phyloP scores from a whole-genome alignment of 2,113 vertebrate genomes.

The Phainopepla nitens region DNA sequence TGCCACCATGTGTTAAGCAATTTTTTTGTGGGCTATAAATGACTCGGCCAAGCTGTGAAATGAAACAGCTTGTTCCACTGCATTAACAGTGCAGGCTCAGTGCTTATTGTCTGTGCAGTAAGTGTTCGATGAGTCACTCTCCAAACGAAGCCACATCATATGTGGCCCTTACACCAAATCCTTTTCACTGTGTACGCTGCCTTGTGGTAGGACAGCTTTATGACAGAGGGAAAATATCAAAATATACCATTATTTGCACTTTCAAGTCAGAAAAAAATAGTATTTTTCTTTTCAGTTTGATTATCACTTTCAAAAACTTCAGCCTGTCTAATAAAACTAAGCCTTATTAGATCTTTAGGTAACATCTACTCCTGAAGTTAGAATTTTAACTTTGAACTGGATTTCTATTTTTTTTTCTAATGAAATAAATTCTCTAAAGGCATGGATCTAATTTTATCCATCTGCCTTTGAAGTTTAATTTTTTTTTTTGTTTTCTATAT shows the following conservation, averaged over 20 bases:
- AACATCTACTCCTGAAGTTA: neutral
- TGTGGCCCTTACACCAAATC: neutral
- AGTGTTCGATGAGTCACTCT: neutral
- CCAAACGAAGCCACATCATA: neutral
- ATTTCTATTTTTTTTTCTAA: neutral
- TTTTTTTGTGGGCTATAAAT: slow-evolving; percentile 59
- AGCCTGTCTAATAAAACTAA: neutral
- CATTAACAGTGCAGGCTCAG: slow-evolving; percentile 1
- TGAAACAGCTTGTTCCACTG: slow-evolving; percentile 57
- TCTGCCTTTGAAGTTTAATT: neutral
- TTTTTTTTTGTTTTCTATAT: neutral
- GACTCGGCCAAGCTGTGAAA: slow-evolving; percentile 56
- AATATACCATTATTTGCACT: neutral
- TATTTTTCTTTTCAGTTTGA: neutral
- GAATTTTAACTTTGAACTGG: neutral
- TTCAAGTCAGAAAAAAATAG: neutral
- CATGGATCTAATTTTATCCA: neutral
- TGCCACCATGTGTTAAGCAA: slow-evolving; percentile 53
- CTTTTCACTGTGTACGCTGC: neutral
- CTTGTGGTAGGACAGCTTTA: neutral
- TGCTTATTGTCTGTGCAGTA: slow-evolving; percentile 30
- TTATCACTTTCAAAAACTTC: neutral
- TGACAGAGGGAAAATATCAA: neutral
- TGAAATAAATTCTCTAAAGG: neutral
- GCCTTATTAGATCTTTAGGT: neutral